phyloP scores from a whole-genome alignment of 2,797 vertebrate genomes.

The Crossoptilon crossoptilon region DNA sequence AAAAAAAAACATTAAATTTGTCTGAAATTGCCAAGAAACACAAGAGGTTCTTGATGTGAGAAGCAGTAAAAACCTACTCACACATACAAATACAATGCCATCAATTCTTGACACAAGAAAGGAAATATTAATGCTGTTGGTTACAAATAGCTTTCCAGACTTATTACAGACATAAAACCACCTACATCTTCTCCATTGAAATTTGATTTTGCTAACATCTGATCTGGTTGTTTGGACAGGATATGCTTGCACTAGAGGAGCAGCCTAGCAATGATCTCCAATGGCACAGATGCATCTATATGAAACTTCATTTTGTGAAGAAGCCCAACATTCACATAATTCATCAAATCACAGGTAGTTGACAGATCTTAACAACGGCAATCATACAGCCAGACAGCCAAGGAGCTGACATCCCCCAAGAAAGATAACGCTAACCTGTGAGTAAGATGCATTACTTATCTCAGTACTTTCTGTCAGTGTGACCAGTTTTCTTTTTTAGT shows the following conservation, averaged over 20 bases:
- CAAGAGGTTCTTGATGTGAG: constrained; percentile 15
- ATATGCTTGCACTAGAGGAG: not conserved
- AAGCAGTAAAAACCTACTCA: not conserved
- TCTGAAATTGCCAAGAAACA: constrained; percentile 52
- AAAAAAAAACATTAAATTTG: constrained; percentile 33
- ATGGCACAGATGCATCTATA: not conserved
- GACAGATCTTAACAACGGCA: constrained; percentile 26
- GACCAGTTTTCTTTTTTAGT: not conserved
- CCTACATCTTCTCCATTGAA: not conserved
- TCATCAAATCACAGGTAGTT: constrained; percentile 38
- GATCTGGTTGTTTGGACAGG: not conserved
- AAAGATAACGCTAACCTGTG: not conserved
- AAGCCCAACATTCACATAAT: not conserved
- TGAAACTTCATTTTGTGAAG: constrained; percentile 30
- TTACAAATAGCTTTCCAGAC: constrained; percentile 1
- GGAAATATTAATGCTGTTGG: not conserved
- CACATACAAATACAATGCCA: not conserved
- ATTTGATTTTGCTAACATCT: not conserved
- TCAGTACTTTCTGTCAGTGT: not conserved
- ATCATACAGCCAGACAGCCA: constrained; percentile 29
- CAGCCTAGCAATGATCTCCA: not conserved
- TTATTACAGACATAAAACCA: not conserved
- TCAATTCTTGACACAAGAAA: not conserved
- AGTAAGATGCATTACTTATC: constrained; percentile 24
- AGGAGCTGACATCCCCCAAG: constrained; percentile 7